Evolutionary conservation across 2,797 vertebrate genomes (phyloP).

Genomic region (Pangasius krempfi): DNA sequence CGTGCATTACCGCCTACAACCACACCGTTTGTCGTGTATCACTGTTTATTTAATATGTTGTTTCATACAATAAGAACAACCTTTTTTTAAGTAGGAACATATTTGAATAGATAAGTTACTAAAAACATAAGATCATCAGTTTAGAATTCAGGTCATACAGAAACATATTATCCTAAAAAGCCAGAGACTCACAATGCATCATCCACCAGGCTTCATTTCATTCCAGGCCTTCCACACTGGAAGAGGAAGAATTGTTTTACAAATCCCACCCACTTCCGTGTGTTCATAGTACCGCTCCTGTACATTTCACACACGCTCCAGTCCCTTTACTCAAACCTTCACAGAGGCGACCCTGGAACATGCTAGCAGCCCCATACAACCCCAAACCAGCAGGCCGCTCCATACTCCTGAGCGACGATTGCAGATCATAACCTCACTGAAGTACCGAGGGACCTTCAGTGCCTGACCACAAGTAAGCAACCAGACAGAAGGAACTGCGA

Average conservation of each 20-base stretch:
- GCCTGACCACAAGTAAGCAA: slow-evolving; percentile 3
- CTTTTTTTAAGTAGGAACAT: too few relatives aligned
- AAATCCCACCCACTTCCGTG: background rate
- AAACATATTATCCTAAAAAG: too few relatives aligned
- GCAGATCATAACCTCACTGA: slow-evolving; percentile 23
- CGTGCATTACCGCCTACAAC: too few relatives aligned
- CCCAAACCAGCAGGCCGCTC: background rate
- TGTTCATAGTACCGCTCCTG: background rate
- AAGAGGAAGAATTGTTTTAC: background rate
- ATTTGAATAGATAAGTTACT: too few relatives aligned
- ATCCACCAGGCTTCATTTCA: too few relatives aligned
- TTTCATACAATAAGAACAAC: too few relatives aligned
- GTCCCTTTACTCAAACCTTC: background rate
- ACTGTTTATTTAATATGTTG: too few relatives aligned
- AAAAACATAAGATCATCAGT: too few relatives aligned
- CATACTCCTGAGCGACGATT: background rate
- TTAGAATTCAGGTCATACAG: too few relatives aligned
- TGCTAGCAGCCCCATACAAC: background rate
- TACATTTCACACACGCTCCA: background rate
- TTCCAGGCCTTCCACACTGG: too few relatives aligned
- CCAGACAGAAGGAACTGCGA: background rate
- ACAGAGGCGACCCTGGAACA: background rate
- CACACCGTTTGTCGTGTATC: too few relatives aligned
- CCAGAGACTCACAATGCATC: too few relatives aligned
- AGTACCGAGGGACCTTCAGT: background rate